phyloP scores from a whole-genome alignment of 2,888 invertebrate genomes.

The Rotaria magnacalcarata region DNA sequence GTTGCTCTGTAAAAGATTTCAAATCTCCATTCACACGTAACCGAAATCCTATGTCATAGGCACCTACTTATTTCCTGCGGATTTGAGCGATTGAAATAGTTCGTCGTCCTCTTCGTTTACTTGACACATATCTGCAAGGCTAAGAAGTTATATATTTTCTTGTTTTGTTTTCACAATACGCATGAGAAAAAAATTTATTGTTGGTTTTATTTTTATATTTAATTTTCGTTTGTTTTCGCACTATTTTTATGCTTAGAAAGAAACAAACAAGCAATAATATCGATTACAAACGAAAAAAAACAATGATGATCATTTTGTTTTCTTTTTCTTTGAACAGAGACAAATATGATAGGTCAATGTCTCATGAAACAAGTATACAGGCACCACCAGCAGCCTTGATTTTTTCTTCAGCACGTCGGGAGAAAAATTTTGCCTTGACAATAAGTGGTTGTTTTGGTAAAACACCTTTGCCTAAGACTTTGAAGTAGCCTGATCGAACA shows the following conservation, averaged over 20 bases:
- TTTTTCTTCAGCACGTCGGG: slow-evolving; percentile 89
- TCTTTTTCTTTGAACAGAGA: background rate
- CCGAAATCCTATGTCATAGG: background rate
- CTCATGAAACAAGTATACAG: slow-evolving; percentile 83
- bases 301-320: background rate
- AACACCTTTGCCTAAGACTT: slow-evolving; percentile 91
- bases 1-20: background rate
- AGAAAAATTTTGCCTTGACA: slow-evolving; percentile 98
- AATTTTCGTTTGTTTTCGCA: background rate
- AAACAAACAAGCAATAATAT: slow-evolving; percentile 15
- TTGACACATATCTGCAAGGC: slow-evolving; percentile 28
- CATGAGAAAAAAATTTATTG: background rate
- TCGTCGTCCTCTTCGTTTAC: slow-evolving; percentile 18
- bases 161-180: background rate
- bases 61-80: background rate
- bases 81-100: background rate
- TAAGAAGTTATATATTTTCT: background rate
- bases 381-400: slow-evolving; percentile 94
- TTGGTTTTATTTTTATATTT: background rate
- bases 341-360: background rate
- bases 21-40: no score
- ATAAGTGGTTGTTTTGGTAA: slow-evolving; percentile 94
- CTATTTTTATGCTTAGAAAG: background rate
- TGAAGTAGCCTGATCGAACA: slow-evolving; percentile 91
- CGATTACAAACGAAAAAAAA: slow-evolving; percentile 31